These are phyloP conservation scores for Dryoscopus gambensis DNA, from an alignment of 2,113 vertebrate genomes.

Conservation along the genomic window DNA sequence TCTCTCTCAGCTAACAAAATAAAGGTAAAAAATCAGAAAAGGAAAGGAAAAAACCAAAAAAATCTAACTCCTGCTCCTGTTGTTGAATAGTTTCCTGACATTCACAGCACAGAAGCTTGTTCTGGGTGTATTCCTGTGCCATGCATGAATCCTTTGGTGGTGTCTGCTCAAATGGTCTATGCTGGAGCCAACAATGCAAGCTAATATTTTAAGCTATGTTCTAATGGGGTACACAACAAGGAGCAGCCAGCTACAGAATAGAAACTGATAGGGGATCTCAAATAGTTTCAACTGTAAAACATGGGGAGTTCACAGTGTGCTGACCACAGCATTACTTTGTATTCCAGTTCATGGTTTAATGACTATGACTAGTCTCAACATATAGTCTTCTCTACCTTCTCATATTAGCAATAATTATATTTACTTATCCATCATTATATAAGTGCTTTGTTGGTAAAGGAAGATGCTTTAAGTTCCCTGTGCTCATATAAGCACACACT, in stretches of 20 bases:
- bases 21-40: neutral
- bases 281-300: neutral
- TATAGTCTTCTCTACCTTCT: neutral
- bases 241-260: neutral
- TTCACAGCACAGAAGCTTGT: neutral
- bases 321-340: neutral
- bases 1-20: neutral
- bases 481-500: fast-evolving
- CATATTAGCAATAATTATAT: neutral
- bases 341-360: neutral
- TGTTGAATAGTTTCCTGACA: neutral
- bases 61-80: neutral
- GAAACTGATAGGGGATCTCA: neutral
- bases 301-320: neutral
- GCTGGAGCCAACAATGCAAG: neutral
- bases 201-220: neutral
- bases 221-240: neutral
- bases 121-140: neutral
- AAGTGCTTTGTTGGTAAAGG: neutral
- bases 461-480: neutral
- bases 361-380: neutral
- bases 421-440: neutral
- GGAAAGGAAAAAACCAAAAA: fast-evolving
- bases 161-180: neutral
- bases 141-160: neutral